These are phyloP conservation scores for Parochlus steinenii DNA, from an alignment of 2,888 invertebrate genomes.

Conservation along the genomic window DNA sequence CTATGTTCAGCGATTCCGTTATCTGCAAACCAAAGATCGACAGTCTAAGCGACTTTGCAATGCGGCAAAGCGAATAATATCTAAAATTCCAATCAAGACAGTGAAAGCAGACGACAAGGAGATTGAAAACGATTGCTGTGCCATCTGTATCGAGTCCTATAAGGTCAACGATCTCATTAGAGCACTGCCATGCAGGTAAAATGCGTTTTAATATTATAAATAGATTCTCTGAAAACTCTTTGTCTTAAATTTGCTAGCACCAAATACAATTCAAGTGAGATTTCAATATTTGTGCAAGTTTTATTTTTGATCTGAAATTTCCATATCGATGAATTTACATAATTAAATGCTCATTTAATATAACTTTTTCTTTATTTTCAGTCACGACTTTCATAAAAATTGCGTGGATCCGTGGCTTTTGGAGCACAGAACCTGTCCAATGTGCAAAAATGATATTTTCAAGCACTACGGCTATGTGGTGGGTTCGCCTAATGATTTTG, in stretches of 20 bases:
- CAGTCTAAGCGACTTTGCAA: conserved; percentile 51
- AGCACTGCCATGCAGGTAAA: conserved; percentile 83
- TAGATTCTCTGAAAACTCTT: too few relatives aligned
- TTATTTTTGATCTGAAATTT: not conserved
- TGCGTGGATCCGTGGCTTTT: conserved; percentile 94
- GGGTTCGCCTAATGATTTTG: conserved; percentile 35
- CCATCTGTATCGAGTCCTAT: conserved; percentile 88
- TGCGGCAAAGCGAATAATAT: conserved; percentile 79
- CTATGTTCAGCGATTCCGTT: conserved; percentile 86
- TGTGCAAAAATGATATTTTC: conserved; percentile 94
- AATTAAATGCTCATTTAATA: too few relatives aligned
- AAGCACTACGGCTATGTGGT: conserved; percentile 78
- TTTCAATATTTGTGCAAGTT: conserved; percentile 1
- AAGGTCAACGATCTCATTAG: conserved; percentile 72
- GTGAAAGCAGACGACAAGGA: conserved; percentile 78
- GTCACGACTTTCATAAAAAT: conserved; percentile 88
- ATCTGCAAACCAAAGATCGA: conserved; percentile 87
- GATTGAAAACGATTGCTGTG: conserved; percentile 79
- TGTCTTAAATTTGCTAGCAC: too few relatives aligned
- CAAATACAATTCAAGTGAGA: too few relatives aligned
- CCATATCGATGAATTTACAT: not conserved
- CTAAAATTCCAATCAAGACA: conserved; percentile 81
- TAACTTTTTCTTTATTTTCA: conserved; percentile 29
- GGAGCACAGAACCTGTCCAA: conserved; percentile 88
- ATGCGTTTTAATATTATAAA: too few relatives aligned